phyloP scores from a whole-genome alignment of 2,888 invertebrate genomes.

The Synergus itoensis region DNA sequence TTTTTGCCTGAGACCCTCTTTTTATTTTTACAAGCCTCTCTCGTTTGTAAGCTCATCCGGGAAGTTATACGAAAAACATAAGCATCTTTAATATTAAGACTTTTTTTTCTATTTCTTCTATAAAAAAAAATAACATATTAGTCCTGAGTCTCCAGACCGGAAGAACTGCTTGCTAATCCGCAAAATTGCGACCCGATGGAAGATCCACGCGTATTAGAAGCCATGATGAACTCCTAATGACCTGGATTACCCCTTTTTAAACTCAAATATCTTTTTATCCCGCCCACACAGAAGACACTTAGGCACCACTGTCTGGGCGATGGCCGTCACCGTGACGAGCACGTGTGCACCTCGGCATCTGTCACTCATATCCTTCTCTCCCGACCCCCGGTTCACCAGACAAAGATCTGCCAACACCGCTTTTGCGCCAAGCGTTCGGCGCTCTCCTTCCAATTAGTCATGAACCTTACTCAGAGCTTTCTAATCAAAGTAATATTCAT shows the following conservation, averaged over 20 bases:
- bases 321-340: constrained; percentile 77
- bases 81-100: background rate
- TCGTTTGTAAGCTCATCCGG: background rate
- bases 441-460: constrained; percentile 52
- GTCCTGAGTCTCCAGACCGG: background rate
- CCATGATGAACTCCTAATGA: constrained; percentile 58
- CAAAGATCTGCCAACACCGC: constrained; percentile 59
- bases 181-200: constrained; percentile 1
- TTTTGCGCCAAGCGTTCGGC: constrained; percentile 18
- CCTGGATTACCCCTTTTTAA: constrained; percentile 54
- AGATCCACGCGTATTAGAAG: constrained; percentile 47
- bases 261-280: constrained; percentile 73
- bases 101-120: background rate
- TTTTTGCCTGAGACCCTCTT: background rate
- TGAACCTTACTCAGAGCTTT: constrained; percentile 35
- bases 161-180: constrained; percentile 18
- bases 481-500: constrained; percentile 40
- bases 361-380: constrained; percentile 68
- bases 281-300: constrained; percentile 72
- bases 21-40: background rate
- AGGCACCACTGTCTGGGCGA: constrained; percentile 72
- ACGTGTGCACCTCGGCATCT: constrained; percentile 75
- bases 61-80: background rate
- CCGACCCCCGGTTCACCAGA: constrained; percentile 54
- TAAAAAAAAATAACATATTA: background rate